phyloP scores from a whole-genome alignment of 2,113 vertebrate genomes.

The Malurus cyaneus region DNA sequence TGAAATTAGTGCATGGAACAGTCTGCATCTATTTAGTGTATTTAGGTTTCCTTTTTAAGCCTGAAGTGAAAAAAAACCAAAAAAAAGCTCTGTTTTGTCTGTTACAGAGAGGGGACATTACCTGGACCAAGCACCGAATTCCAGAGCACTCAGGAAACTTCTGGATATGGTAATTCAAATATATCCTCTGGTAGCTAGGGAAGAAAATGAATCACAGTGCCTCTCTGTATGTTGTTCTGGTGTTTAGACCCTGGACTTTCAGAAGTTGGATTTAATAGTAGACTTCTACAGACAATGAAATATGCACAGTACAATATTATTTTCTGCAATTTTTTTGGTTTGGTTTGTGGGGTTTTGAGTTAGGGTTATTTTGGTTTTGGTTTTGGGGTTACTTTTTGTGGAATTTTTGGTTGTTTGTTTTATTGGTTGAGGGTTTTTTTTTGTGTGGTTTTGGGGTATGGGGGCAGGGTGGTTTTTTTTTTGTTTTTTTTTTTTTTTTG shows the following conservation, averaged over 20 bases:
- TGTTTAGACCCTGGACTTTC: neutral
- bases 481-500: too few species aligned
- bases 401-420: too few species aligned
- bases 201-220: neutral
- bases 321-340: neutral
- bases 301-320: neutral
- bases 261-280: neutral
- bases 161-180: neutral
- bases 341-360: neutral
- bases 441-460: too few species aligned
- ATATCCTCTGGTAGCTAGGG: neutral
- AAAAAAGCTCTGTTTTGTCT: fast-evolving
- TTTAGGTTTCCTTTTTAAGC: neutral
- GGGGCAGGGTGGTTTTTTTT: too few species aligned
- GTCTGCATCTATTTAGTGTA: neutral
- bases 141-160: neutral
- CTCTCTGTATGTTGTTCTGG: neutral
- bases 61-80: neutral
- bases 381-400: neutral
- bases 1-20: neutral
- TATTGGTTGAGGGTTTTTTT: too few species aligned
- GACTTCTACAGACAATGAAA: neutral
- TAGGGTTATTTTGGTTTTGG: neutral
- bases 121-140: neutral
- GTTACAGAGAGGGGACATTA: neutral